Evolutionary conservation across 2,888 invertebrate species (phyloP), one percentile per base, ranked within the genome.

Genomic region (Dasysyrphus albostriatus): DNA sequence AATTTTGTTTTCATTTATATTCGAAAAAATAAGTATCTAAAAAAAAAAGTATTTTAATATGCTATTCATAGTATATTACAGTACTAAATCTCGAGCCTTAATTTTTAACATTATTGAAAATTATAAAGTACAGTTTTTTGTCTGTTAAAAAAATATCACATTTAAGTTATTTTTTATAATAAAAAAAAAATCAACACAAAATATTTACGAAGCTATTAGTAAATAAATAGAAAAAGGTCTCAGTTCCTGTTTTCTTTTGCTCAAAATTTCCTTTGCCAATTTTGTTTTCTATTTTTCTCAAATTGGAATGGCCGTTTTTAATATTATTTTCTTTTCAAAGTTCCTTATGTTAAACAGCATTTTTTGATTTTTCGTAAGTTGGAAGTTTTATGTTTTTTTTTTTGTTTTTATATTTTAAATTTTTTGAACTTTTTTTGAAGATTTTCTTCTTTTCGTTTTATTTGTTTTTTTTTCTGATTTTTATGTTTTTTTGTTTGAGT

Each of bases 81-180:
- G 34, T 67, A 49, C 63, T 72, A 79, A 65, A 58, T 76, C 75
- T 76, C 51, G 69, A 77, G 67, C 67, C 65, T 75, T 79, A 44
- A 49, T 34, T 51, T 51, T 44, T 37, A 58, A 59, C 24, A 34
- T 59, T 67, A 69, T 72, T 69, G 59, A 54, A 74, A 73, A 81
- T 44, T 51, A 78, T 78, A 82, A 82, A 78, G 69, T 87, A 80
- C 75, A 54, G 56, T 65, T 78, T 39, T n/a, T 69, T n/a, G 16
- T 37, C 39, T 54, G 54, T 76, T 58, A 59, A 83, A 70, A 78
- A 87, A 87, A 87, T 87, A 87, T 83, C 87, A 87, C 83, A 87
- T 79, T 81, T 75, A 83, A 83, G 83, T 87, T 72, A 78, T 63
- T 61, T 72, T 70, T 58, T 82, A 74, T 81, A 67, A 59, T 81